These are phyloP conservation scores for Brienomyrus longianalis DNA, from an alignment of 2,113 vertebrate genomes.

Conservation along the genomic window DNA sequence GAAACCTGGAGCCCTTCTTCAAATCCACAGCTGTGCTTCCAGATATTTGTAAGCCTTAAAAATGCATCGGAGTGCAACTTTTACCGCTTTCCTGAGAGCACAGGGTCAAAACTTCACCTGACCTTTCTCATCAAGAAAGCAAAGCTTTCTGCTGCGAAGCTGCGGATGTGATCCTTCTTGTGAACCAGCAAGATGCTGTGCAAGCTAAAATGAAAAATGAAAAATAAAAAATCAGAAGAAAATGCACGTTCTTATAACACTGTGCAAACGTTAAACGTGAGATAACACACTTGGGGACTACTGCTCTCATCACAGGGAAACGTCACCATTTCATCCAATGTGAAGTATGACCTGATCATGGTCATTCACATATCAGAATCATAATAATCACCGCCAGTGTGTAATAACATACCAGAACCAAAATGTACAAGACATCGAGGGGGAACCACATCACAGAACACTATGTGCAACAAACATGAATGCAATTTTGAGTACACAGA, in stretches of 20 bases:
- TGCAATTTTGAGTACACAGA: neutral
- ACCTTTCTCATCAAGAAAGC: constrained; percentile 97
- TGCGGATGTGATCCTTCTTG: constrained; percentile 88
- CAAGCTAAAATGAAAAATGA: constrained; percentile 59
- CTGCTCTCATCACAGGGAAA: neutral
- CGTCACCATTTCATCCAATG: neutral
- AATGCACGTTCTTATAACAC: neutral
- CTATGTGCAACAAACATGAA: neutral
- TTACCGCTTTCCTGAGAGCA: no score
- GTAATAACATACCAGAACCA: neutral
- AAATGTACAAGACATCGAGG: neutral
- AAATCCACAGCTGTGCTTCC: neutral
- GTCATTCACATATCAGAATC: neutral
- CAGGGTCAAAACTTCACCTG: constrained; percentile 21
- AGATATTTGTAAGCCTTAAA: neutral
- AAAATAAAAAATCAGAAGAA: neutral
- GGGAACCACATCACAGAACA: neutral
- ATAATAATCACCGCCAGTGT: neutral
- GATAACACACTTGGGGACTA: no score
- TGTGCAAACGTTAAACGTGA: neutral
- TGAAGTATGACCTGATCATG: neutral
- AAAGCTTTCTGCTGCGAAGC: constrained; percentile 96
- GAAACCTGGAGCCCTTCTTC: neutral
- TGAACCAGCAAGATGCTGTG: constrained; percentile 88
- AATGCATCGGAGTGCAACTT: neutral